phyloP scores from a whole-genome alignment of 1,140 invertebrate species.

The Pachypeltis micranthus region DNA sequence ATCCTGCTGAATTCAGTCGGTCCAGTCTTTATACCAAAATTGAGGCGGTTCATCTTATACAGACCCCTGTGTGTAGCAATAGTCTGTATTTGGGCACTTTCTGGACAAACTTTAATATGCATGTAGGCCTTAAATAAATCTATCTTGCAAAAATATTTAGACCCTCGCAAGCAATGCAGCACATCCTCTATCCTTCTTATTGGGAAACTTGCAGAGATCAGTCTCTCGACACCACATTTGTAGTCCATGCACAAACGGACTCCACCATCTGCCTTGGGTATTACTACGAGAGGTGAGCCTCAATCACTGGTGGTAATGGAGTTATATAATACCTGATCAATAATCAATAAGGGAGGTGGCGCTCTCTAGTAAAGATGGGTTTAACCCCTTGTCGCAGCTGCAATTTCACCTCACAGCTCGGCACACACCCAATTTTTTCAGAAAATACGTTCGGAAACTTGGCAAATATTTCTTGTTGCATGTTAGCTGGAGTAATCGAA shows the following conservation, averaged over 20 bases:
- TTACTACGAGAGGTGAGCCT: conserved; percentile 34
- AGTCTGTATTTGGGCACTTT: conserved; percentile 32
- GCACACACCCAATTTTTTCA: no score
- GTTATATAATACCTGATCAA: conserved; percentile 27
- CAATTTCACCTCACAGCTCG: no score
- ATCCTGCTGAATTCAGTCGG: conserved; percentile 22
- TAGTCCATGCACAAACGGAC: conserved; percentile 35
- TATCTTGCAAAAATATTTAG: conserved; percentile 6
- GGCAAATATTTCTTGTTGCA: no score
- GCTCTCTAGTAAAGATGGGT: conserved; percentile 30
- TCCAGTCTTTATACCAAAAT: conserved; percentile 38
- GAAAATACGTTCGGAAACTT: no score
- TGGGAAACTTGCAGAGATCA: background rate
- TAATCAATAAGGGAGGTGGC: conserved; percentile 31
- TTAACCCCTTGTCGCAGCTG: background rate
- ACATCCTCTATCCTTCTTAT: background rate
- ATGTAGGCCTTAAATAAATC: conserved; percentile 26
- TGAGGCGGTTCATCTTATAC: conserved; percentile 33
- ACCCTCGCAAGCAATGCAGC: background rate
- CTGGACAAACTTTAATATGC: conserved; percentile 37
- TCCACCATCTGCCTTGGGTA: conserved; percentile 33
- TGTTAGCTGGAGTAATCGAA: no score
- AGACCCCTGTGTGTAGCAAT: conserved; percentile 29
- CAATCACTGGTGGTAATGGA: conserved; percentile 31
- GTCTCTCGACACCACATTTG: conserved; percentile 18